Conservation (phyloP, 2,113 vertebrate species). For the Danio rerio region GRCz12tu NC_133191.1:34721001-34721500, state of each 20-base stretch:
- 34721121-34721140: too few relatives aligned
- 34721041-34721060: too few relatives aligned
- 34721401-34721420: slow-evolving; percentile 89
- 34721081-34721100: too few relatives aligned
- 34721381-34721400: slow-evolving; percentile 92
- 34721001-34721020: too few relatives aligned
- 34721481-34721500: neutral
- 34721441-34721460: neutral
- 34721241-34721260: slow-evolving; percentile 84
- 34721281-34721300: slow-evolving; percentile 84
- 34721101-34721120: too few relatives aligned
- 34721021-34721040: too few relatives aligned
- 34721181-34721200: slow-evolving; percentile 85
- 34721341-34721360: slow-evolving; percentile 96
- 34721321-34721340: slow-evolving; percentile 90
- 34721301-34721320: slow-evolving; percentile 91
- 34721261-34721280: slow-evolving; percentile 91
- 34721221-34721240: slow-evolving; percentile 92
- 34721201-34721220: slow-evolving; percentile 88
- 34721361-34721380: slow-evolving; percentile 91
- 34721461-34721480: neutral
- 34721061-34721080: too few relatives aligned
- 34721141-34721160: neutral
- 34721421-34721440: slow-evolving; percentile 75
- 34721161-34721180: slow-evolving; percentile 83